A percentile compares a stretch with the other conserved stretches of the same genome.
Evolutionary conservation across 2,113 vertebrate species (phyloP).

Genomic region (Mesitornis unicolor): DNA sequence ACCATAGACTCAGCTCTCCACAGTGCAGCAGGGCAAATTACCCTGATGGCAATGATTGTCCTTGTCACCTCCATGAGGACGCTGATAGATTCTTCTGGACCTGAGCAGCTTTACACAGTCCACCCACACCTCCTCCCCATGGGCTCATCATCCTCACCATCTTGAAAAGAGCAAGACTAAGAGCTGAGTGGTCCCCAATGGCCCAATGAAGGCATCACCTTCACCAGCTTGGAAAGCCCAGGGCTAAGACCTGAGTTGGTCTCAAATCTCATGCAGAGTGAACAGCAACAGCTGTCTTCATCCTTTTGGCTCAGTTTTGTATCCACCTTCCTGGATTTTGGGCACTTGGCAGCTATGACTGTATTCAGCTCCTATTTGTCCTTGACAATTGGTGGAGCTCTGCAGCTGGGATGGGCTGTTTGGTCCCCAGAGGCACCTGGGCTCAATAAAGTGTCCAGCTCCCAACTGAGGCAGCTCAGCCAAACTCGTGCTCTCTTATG

Average conservation of each 20-base stretch:
- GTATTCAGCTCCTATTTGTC: background rate
- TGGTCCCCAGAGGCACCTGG: background rate
- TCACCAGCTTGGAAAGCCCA: background rate
- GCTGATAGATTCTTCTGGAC: background rate
- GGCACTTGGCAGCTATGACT: background rate
- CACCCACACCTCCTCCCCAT: background rate
- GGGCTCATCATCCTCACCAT: background rate
- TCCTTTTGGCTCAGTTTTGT: background rate
- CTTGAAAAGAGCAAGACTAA: background rate
- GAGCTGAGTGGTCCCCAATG: no score
- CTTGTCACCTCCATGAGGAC: background rate
- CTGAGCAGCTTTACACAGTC: background rate
- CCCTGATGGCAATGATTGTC: rapidly evolving
- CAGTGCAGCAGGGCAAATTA: background rate
- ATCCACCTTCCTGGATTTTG: background rate
- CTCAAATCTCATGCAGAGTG: background rate
- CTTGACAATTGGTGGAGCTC: rapidly evolving
- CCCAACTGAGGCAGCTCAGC: background rate
- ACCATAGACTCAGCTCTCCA: background rate
- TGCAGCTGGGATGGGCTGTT: background rate
- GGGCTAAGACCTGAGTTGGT: background rate
- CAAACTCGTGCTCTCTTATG: background rate
- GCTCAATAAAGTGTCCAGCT: background rate
- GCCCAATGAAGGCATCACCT: background rate
- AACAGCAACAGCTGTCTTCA: background rate